These are phyloP conservation scores for Papilio gigon DNA, from an alignment of 2,888 invertebrate species.

Conservation along the genomic window DNA sequence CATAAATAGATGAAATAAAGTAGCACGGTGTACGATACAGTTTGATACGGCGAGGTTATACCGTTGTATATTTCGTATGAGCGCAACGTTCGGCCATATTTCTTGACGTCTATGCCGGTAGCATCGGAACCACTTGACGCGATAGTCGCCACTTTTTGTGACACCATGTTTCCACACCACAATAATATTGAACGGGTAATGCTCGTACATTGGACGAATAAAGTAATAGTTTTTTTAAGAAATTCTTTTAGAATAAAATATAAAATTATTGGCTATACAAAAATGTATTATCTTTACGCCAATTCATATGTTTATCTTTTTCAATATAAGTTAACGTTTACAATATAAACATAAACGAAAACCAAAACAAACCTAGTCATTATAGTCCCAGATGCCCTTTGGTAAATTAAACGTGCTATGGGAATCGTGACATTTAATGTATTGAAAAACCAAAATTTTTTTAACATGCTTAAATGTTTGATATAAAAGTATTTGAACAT, in stretches of 20 bases:
- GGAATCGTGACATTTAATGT: background rate
- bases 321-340: too few relatives aligned
- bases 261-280: background rate
- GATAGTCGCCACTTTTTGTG: conserved; percentile 71
- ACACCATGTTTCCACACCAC: conserved; percentile 74
- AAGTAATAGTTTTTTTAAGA: conserved; percentile 1
- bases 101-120: conserved; percentile 67
- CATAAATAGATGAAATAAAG: conserved; percentile 46
- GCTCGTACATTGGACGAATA: conserved; percentile 26
- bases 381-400: too few relatives aligned
- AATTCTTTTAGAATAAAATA: conserved; percentile 6
- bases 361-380: too few relatives aligned
- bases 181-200: conserved; percentile 64
- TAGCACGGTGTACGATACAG: conserved; percentile 56
- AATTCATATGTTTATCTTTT: too few relatives aligned
- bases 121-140: conserved; percentile 75
- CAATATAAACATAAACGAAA: too few relatives aligned
- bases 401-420: background rate
- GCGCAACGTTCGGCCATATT: conserved; percentile 68
- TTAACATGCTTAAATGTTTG: background rate
- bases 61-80: conserved; percentile 65
- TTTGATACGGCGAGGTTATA: conserved; percentile 60
- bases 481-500: background rate
- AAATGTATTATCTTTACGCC: too few relatives aligned
- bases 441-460: background rate